Conservation (phyloP, 1,140 invertebrate species). For the Hyphantria cunea region DNA sequence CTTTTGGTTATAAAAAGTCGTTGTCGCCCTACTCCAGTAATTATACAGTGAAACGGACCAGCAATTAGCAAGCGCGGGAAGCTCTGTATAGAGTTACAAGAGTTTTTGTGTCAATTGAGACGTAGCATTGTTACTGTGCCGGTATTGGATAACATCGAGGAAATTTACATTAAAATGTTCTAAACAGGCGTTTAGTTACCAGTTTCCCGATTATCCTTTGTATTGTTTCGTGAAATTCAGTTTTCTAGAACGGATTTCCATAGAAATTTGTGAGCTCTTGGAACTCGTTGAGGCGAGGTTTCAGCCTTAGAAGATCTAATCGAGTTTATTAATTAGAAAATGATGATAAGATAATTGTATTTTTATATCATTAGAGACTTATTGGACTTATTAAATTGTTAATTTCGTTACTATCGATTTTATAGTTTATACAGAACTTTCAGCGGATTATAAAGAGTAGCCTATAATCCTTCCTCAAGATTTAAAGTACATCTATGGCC, state of each 20-base stretch:
- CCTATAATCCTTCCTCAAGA: too few relatives aligned
- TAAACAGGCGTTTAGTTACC: slow-evolving; percentile 9
- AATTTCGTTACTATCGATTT: too few relatives aligned
- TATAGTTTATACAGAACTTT: too few relatives aligned
- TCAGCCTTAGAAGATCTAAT: too few relatives aligned
- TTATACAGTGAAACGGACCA: slow-evolving; percentile 50
- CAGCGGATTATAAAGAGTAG: too few relatives aligned
- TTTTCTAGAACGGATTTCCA: slow-evolving; percentile 2
- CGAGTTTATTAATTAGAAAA: too few relatives aligned
- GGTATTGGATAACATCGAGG: slow-evolving; percentile 17
- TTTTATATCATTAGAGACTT: too few relatives aligned
- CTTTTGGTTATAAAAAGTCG: slow-evolving; percentile 8
- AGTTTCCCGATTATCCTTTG: slow-evolving; percentile 7
- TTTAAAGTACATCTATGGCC: too few relatives aligned
- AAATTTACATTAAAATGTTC: slow-evolving; percentile 26
- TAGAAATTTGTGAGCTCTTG: slow-evolving; percentile 1
- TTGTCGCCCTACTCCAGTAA: slow-evolving; percentile 49
- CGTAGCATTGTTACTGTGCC: slow-evolving; percentile 17
- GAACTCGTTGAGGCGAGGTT: neutral
- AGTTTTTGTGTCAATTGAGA: slow-evolving; percentile 55
- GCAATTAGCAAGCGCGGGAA: slow-evolving; percentile 65
- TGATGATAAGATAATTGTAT: too few relatives aligned
- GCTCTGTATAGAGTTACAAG: slow-evolving; percentile 52
- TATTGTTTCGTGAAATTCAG: neutral
- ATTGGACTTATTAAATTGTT: too few relatives aligned